Conservation (phyloP, 2,888 invertebrate species). For the Luffia ferchaultella region DNA sequence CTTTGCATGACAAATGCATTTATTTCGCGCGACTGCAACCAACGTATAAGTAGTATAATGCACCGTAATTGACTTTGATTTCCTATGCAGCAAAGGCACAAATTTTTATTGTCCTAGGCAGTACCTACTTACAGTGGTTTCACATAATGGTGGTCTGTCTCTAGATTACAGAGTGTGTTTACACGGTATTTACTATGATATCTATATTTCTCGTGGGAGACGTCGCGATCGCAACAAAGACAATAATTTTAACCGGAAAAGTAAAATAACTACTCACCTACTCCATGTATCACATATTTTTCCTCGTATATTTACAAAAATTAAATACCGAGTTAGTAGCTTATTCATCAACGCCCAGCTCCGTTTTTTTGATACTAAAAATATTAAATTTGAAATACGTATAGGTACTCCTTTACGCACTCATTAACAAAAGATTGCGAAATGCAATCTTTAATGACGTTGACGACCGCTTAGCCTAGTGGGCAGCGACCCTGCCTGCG, state of each 20-base stretch:
- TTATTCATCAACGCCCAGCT: no score
- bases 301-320: no score
- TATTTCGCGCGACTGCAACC: conserved; percentile 18
- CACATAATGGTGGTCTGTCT: conserved; percentile 1
- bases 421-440: no score
- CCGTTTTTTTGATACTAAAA: no score
- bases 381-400: no score
- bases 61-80: conserved; percentile 41
- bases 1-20: conserved; percentile 29
- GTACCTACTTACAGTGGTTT: neutral
- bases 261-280: no score
- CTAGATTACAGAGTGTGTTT: conserved; percentile 5
- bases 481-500: no score
- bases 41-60: conserved; percentile 27
- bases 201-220: conserved; percentile 39
- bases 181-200: conserved; percentile 35
- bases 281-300: no score
- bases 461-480: no score
- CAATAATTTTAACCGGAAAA: neutral
- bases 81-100: conserved; percentile 37
- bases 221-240: neutral
- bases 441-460: no score
- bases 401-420: no score
- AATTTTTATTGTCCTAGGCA: neutral
- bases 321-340: no score